phyloP scores from a whole-genome alignment of 2,888 invertebrate species.

The Eristalinus sepulchralis region DNA sequence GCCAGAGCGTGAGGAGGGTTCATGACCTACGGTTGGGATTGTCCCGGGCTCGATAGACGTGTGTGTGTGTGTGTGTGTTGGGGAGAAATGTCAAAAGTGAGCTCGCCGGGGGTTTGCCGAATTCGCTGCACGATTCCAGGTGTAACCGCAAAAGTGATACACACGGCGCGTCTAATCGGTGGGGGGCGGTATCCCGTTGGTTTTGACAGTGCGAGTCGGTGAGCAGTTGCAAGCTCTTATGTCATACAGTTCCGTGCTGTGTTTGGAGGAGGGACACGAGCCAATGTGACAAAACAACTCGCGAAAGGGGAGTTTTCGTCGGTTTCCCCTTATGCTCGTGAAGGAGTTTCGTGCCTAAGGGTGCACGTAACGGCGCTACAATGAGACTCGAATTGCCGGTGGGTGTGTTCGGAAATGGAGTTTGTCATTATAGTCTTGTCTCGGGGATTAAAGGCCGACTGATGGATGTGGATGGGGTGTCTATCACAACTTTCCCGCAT shows the following conservation, averaged over 20 bases:
- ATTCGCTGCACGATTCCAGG: not conserved
- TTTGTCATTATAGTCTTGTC: too few relatives aligned
- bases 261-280: not conserved
- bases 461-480: too few relatives aligned
- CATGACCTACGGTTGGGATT: conserved; percentile 44
- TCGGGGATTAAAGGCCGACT: too few relatives aligned
- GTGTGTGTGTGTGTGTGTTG: not conserved
- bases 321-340: not conserved
- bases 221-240: not conserved
- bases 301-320: not conserved
- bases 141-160: not conserved
- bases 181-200: not conserved
- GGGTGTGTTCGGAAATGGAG: too few relatives aligned
- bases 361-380: not conserved
- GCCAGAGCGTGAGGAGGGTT: conserved; percentile 35
- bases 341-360: not conserved
- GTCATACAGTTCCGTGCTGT: not conserved
- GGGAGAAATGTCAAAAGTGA: not conserved
- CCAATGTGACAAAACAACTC: not conserved
- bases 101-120: not conserved
- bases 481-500: too few relatives aligned
- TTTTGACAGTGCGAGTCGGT: not conserved
- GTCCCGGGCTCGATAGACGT: not conserved
- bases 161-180: not conserved
- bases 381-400: not conserved